These are phyloP conservation scores for Stenodera caucasica DNA, from an alignment of 2,888 invertebrate species.

Conservation along the genomic window DNA sequence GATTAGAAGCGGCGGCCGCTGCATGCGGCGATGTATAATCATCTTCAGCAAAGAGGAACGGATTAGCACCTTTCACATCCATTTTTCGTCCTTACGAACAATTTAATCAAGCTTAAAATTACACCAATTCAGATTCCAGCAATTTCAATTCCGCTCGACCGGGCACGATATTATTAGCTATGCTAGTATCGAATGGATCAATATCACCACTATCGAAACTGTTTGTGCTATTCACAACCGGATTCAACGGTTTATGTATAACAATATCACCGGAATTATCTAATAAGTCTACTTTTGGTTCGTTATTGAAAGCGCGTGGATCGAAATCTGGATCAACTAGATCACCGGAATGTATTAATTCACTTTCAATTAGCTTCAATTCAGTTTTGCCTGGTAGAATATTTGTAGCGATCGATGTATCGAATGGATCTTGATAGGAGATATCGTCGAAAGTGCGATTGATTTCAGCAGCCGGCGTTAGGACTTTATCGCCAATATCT, in stretches of 20 bases:
- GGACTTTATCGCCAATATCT: conserved; percentile 68
- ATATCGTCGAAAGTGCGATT: conserved; percentile 46
- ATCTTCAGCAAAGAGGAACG: conserved; percentile 77
- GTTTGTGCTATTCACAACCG: conserved; percentile 43
- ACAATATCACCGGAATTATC: conserved; percentile 45
- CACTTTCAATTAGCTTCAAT: conserved; percentile 74
- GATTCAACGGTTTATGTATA: conserved; percentile 52
- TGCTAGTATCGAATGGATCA: conserved; percentile 86
- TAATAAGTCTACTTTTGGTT: conserved; percentile 41
- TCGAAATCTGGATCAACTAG: conserved; percentile 58
- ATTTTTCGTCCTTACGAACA: conserved; percentile 31
- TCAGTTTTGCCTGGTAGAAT: conserved; percentile 78
- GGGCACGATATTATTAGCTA: conserved; percentile 72
- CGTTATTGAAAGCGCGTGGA: conserved; percentile 55
- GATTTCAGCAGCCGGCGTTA: conserved; percentile 64
- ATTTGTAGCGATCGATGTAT: conserved; percentile 80
- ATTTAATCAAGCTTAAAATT: conserved; percentile 26
- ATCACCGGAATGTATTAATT: conserved; percentile 62
- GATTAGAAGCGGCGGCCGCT: conserved; percentile 64
- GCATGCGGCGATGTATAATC: conserved; percentile 59
- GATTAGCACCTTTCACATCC: conserved; percentile 66
- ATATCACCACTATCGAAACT: conserved; percentile 57
- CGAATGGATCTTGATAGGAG: conserved; percentile 75
- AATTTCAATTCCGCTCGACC: conserved; percentile 77
- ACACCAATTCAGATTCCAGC: conserved; percentile 73